phyloP scores from a whole-genome alignment of 2,888 invertebrate genomes.

The Ectropis crepuscularia region DNA sequence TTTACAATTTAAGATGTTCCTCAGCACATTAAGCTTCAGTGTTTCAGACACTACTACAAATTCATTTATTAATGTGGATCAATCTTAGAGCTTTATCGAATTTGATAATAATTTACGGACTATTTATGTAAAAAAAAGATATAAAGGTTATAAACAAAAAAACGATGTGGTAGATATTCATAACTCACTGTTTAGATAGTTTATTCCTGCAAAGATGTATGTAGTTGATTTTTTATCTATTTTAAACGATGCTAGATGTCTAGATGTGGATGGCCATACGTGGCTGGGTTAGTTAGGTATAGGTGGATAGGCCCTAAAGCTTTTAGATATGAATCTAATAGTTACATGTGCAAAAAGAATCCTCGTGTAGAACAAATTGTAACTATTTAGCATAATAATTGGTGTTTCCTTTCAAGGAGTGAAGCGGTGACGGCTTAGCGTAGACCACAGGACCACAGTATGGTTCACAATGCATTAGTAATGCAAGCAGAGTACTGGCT shows the following conservation, averaged over 20 bases:
- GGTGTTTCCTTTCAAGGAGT: slow-evolving; percentile 59
- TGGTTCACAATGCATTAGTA: slow-evolving; percentile 13
- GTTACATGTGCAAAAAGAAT: slow-evolving; percentile 67
- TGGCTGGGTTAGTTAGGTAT: slow-evolving; percentile 60
- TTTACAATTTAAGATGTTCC: slow-evolving; percentile 49
- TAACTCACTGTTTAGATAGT: slow-evolving; percentile 74
- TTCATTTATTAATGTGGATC: slow-evolving; percentile 81
- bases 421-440: slow-evolving; percentile 46
- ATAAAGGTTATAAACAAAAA: slow-evolving; percentile 50
- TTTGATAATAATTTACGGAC: slow-evolving; percentile 84
- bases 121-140: slow-evolving; percentile 70
- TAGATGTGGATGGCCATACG: slow-evolving; percentile 59
- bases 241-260: slow-evolving; percentile 81
- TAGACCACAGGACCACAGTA: slow-evolving; percentile 23
- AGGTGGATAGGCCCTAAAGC: slow-evolving; percentile 72
- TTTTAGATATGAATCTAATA: slow-evolving; percentile 74
- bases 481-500: slow-evolving; percentile 24
- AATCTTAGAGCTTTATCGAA: slow-evolving; percentile 85
- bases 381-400: slow-evolving; percentile 68
- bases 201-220: slow-evolving; percentile 70
- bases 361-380: slow-evolving; percentile 70
- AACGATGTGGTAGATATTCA: slow-evolving; percentile 54
- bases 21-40: slow-evolving; percentile 51
- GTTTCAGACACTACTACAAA: slow-evolving; percentile 49
- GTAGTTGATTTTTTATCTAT: slow-evolving; percentile 74